A percentile compares a stretch with the other conserved stretches of the same genome.
These are phyloP conservation scores for Philhelius pedissequus DNA, from an alignment of 2,888 invertebrate species.

Conservation along the genomic window DNA sequence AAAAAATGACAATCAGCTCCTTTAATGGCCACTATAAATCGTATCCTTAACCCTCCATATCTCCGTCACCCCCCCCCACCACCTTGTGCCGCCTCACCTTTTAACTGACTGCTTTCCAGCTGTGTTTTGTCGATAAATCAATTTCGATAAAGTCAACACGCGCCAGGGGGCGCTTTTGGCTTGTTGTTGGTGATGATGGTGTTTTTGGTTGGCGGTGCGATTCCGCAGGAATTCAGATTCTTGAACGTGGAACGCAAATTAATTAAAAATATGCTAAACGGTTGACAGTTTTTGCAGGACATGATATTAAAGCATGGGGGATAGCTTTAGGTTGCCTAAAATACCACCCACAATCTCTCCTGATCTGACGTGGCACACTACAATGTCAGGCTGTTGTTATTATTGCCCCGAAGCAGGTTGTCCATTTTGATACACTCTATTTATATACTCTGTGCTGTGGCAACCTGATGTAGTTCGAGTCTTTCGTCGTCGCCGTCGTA, in stretches of 20 bases:
- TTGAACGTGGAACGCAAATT: constrained; percentile 53
- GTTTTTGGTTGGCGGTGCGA: constrained; percentile 20
- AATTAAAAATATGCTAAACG: constrained; percentile 68
- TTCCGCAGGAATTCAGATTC: constrained; percentile 46
- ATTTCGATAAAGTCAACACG: constrained; percentile 62
- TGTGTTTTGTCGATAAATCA: constrained; percentile 68
- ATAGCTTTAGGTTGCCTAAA: neutral
- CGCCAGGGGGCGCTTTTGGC: neutral
- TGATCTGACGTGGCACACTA: neutral
- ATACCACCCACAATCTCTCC: neutral
- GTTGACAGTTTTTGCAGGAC: constrained; percentile 35
- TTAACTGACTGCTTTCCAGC: constrained; percentile 10
- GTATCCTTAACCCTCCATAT: constrained; percentile 6
- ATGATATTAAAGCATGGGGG: neutral
- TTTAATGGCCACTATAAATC: constrained; percentile 76
- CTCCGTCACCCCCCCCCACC: neutral
- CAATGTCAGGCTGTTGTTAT: constrained; percentile 51
- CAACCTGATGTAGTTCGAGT: neutral
- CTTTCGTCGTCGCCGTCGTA: constrained; percentile 26
- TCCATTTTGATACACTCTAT: constrained; percentile 42
- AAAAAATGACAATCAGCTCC: constrained; percentile 73
- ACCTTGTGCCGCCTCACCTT: neutral
- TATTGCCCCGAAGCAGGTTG: constrained; percentile 42
- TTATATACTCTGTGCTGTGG: neutral
- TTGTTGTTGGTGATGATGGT: constrained; percentile 20